These are phyloP conservation scores for Fissipunctia ypsillon DNA, from an alignment of 2,888 invertebrate species.

Conservation along the genomic window DNA sequence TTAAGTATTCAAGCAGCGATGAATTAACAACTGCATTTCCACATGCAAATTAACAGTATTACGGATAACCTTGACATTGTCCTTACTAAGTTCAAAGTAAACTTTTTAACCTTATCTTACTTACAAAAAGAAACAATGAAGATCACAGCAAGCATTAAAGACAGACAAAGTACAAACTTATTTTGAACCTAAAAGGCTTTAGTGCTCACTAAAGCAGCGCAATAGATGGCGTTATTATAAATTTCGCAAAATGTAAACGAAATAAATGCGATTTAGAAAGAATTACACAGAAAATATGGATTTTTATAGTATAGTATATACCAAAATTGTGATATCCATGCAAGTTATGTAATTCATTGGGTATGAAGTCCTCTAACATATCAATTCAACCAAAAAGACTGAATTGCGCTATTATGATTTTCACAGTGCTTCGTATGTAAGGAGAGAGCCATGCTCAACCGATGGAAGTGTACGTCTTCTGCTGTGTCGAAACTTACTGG, in stretches of 20 bases:
- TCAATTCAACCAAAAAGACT: constrained; percentile 20
- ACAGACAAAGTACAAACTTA: not conserved
- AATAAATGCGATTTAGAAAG: constrained; percentile 12
- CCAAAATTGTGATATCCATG: not conserved
- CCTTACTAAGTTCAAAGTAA: not conserved
- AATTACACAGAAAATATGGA: not conserved
- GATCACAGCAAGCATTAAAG: not conserved
- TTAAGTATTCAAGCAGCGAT: constrained; percentile 4
- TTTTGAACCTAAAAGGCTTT: constrained; percentile 24
- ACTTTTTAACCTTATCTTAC: not conserved
- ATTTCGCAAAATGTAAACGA: constrained; percentile 27
- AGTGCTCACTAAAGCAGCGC: constrained; percentile 6
- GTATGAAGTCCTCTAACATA: not conserved
- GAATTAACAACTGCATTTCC: constrained; percentile 9
- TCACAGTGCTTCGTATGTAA: constrained; percentile 31
- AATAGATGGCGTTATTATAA: constrained; percentile 61
- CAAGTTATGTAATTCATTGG: not conserved
- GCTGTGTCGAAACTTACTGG: constrained; percentile 76
- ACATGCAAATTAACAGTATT: not conserved
- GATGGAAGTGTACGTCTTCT: constrained; percentile 71
- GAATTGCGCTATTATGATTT: constrained; percentile 59
- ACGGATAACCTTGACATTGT: not conserved
- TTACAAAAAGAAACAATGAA: not conserved
- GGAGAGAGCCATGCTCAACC: fast-evolving
- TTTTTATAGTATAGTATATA: not conserved